Conservation (phyloP, 2,113 vertebrate genomes). For the Plecturocebus donacophilus region DNA sequence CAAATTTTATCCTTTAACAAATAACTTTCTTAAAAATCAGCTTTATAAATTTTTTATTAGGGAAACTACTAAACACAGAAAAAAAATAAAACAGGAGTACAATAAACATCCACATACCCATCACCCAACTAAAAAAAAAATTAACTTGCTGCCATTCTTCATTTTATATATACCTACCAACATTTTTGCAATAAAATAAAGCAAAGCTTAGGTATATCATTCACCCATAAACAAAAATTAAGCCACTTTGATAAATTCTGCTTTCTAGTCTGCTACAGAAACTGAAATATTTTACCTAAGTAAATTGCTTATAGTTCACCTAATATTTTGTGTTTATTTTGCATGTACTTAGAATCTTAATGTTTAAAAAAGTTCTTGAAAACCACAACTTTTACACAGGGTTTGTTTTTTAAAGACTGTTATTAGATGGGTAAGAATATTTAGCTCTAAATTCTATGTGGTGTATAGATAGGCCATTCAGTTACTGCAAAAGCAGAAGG, state of each 20-base stretch:
- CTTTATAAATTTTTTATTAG: neutral
- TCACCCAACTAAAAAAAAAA: neutral
- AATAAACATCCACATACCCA: neutral
- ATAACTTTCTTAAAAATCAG: neutral
- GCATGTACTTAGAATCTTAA: neutral
- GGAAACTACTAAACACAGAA: neutral
- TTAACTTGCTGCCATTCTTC: neutral
- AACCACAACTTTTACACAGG: neutral
- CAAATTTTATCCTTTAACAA: neutral
- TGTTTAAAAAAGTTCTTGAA: neutral
- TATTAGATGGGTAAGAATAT: neutral
- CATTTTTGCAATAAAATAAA: neutral
- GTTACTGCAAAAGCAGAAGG: neutral
- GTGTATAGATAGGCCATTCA: neutral
- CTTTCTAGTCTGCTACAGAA: neutral
- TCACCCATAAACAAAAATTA: slow-evolving; percentile 13
- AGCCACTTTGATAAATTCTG: neutral
- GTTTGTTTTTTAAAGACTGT: neutral
- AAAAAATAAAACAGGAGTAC: neutral
- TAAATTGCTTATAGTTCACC: neutral
- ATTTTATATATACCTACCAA: neutral
- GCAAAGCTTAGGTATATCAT: neutral
- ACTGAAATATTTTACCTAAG: neutral
- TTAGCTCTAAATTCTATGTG: neutral
- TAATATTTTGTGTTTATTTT: slow-evolving; percentile 4